These are phyloP conservation scores for Cichlasoma orientale DNA, from an alignment of 2,797 vertebrate genomes.

Conservation along the genomic window DNA sequence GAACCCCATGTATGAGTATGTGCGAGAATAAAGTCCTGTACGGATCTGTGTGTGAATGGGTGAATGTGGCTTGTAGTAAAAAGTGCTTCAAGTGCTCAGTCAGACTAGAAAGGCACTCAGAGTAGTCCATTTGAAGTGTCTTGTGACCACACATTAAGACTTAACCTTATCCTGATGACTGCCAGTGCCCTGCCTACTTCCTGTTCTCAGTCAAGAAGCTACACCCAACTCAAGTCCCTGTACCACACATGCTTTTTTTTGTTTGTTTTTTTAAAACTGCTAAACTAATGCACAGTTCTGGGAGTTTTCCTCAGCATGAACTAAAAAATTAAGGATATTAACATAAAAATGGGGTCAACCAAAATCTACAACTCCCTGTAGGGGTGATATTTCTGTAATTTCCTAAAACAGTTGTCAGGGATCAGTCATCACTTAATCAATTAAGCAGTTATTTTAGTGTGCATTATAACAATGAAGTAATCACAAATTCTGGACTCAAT, in stretches of 20 bases:
- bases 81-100: background rate
- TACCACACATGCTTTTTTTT: too few relatives aligned
- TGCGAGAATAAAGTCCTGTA: too few relatives aligned
- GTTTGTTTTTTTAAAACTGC: background rate
- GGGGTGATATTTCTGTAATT: background rate
- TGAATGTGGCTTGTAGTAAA: background rate
- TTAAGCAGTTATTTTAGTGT: background rate
- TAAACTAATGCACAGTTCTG: background rate
- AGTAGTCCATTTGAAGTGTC: too few relatives aligned
- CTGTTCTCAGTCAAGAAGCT: background rate
- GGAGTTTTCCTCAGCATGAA: conserved; percentile 9
- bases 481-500: background rate
- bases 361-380: background rate
- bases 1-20: background rate
- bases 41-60: background rate
- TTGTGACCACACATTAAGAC: background rate
- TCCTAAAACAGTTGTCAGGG: background rate
- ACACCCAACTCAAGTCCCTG: background rate
- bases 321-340: background rate
- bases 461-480: background rate
- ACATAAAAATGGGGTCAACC: background rate
- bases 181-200: background rate
- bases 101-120: background rate
- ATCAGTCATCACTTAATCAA: background rate
- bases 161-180: background rate